Base-by-base conservation (phyloP, 2,888 invertebrate species). In the Hololepta plana region DNA sequence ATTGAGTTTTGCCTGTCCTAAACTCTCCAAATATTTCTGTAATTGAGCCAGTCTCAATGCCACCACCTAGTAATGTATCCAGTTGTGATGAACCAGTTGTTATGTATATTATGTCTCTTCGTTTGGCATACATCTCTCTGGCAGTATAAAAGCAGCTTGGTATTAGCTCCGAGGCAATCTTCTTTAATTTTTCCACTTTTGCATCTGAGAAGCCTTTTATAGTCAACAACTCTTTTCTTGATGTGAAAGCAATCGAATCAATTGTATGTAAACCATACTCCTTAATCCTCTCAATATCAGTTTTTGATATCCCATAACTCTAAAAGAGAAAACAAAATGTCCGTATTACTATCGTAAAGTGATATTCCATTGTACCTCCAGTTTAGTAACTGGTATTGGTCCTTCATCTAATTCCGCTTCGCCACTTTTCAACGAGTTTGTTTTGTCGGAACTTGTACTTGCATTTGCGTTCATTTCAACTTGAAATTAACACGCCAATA, bases 1-100 rank as follows among this genome's bases (percentile, higher is more conserved):
- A 44, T 47, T 98, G 96, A 3, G 95, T 90, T 56, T 98, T 98
- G 13, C 96, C 96, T 2, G 93, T 91, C 34, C 96, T 65, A 49
- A 96, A 98, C 54, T 98, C 96, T 7, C 96, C 96, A 60, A 98
- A 96, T 43, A 98, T 72, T 59, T 98, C 96, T 1, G 96, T 98
- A 20, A 98, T 93, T 1, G 93, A 91, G 0, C 96, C 96, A 1
- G 96, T 98, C 56, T 98, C 96, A 38, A 98, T 77, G 3, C 96
- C 98, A 21, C 96, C 93, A 15, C 88, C 88, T 3, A 95, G 59
- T 14, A 95, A 59, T 45, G 88, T 75, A 49, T 96, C 95, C 17
- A 95, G 56, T 49, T 93, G 93, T 38, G 80, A 82, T 0, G 93
- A 91, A 1, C 96, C 96, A 3, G 95, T 95, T 1, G 91, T 87